Conservation (phyloP, 2,888 invertebrate species). For the Troides oblongomaculatus region DNA sequence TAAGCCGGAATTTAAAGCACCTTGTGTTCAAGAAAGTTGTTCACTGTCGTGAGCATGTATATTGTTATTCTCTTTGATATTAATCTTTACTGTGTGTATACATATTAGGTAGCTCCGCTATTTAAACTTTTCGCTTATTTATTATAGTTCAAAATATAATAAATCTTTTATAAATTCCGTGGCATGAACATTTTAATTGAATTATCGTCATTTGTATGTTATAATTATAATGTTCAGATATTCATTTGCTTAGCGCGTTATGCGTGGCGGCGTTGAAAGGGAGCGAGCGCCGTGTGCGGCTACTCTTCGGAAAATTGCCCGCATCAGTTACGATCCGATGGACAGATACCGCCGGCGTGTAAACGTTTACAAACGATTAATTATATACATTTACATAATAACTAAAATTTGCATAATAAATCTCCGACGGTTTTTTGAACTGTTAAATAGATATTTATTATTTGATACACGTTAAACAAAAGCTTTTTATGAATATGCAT, state of each 20-base stretch:
- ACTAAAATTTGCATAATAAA: background rate
- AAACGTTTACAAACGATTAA: constrained; percentile 27
- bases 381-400: constrained; percentile 13
- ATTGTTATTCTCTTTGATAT: too few species aligned
- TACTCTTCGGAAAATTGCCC: constrained; percentile 64
- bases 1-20: too few species aligned
- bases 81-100: too few species aligned
- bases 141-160: too few species aligned
- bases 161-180: background rate
- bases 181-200: background rate
- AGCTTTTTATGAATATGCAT: too few species aligned
- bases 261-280: constrained; percentile 28
- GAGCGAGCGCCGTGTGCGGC: constrained; percentile 42
- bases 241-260: constrained; percentile 4
- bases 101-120: background rate
- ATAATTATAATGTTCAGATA: constrained; percentile 1
- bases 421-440: background rate
- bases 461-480: too few species aligned
- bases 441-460: background rate
- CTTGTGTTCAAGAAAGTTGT: too few species aligned
- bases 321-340: constrained; percentile 52
- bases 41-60: too few species aligned
- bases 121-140: background rate
- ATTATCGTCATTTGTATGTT: background rate
- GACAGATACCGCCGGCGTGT: constrained; percentile 47